Conservation (phyloP, 2,113 vertebrate species). For the Pristiophorus japonicus region DNA sequence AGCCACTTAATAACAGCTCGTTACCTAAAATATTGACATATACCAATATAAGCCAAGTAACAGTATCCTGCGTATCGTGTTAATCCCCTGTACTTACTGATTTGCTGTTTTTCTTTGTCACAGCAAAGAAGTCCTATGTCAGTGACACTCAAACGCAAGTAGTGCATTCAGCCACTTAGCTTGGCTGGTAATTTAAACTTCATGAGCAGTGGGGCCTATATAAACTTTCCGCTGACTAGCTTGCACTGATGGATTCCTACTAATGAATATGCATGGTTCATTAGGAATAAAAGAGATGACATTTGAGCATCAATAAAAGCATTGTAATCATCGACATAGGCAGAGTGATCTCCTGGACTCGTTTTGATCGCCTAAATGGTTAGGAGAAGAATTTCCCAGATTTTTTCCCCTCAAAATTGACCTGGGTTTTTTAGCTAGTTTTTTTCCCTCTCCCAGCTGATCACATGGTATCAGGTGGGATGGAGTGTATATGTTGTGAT, state of each 20-base stretch:
- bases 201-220: neutral
- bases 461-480: no score
- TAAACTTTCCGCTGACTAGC: neutral
- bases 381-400: no score
- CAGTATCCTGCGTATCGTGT: neutral
- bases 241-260: neutral
- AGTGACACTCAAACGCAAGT: no score
- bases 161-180: neutral
- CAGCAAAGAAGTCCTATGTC: no score
- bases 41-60: neutral
- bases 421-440: no score
- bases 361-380: no score
- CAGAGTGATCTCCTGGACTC: no score
- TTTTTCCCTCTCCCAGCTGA: no score
- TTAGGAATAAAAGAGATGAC: neutral
- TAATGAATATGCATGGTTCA: neutral
- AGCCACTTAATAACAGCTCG: neutral
- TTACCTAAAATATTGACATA: neutral
- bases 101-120: no score
- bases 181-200: neutral
- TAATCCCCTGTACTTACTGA: no score
- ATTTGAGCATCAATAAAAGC: neutral
- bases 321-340: neutral
- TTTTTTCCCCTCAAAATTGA: no score
- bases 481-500: no score